Evolutionary conservation across 2,113 vertebrate genomes (phyloP).

Genomic region (Cynoglossus semilaevis): DNA sequence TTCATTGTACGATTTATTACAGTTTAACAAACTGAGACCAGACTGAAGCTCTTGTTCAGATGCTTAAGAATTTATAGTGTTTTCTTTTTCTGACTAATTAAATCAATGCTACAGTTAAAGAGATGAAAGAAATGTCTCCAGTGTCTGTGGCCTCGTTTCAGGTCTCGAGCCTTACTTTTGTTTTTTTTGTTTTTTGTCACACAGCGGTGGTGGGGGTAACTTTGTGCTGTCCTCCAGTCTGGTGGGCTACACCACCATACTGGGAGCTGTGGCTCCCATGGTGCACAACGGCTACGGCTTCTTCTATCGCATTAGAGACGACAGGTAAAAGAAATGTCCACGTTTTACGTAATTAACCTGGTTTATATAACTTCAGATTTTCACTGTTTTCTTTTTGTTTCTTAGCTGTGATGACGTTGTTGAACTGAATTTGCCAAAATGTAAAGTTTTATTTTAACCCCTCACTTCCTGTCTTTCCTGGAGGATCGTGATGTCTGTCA

Average conservation of each 20-base stretch:
- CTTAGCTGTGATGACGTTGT: not conserved
- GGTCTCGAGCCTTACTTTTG: too few relatives aligned
- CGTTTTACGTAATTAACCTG: too few relatives aligned
- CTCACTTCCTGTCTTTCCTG: not conserved
- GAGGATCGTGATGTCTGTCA: constrained; percentile 81
- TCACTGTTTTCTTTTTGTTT: too few relatives aligned
- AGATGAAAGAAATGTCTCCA: too few relatives aligned
- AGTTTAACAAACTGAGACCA: too few relatives aligned
- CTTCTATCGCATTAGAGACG: constrained; percentile 92
- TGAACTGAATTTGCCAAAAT: too few relatives aligned
- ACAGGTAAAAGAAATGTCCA: constrained; percentile 76
- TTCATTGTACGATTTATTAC: too few relatives aligned
- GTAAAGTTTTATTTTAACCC: not conserved
- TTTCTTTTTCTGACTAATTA: too few relatives aligned
- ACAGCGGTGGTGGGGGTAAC: constrained; percentile 93
- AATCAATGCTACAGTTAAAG: too few relatives aligned
- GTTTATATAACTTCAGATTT: not conserved
- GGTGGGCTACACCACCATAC: constrained; percentile 84
- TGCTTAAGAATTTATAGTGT: too few relatives aligned
- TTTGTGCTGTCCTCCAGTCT: constrained; percentile 93
- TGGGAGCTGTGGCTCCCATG: constrained; percentile 86
- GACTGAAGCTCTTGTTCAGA: too few relatives aligned
- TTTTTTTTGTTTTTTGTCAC: constrained; percentile 33
- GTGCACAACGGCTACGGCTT: constrained; percentile 88
- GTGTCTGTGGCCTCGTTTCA: too few relatives aligned